These are phyloP conservation scores for Apis dorsata DNA, from an alignment of 1,140 invertebrate species.

Conservation along the genomic window DNA sequence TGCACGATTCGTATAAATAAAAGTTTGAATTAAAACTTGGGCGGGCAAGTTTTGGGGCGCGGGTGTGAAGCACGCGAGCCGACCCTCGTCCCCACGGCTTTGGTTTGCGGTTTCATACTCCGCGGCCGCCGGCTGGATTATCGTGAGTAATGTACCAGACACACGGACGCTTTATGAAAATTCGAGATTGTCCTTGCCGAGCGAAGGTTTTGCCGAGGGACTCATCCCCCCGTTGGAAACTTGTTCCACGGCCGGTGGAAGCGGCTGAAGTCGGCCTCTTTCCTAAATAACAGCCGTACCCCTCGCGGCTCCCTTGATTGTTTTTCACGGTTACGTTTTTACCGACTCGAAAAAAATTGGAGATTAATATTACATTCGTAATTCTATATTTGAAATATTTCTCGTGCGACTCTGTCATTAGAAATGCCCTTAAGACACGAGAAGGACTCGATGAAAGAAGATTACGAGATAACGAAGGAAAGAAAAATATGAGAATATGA, in stretches of 20 bases:
- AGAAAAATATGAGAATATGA: no score
- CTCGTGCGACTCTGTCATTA: no score
- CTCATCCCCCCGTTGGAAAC: background rate
- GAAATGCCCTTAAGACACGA: no score
- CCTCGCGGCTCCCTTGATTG: conserved; percentile 5
- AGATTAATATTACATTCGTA: no score
- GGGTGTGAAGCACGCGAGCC: conserved; percentile 23
- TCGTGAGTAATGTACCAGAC: conserved; percentile 61
- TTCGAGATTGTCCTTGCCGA: conserved; percentile 53
- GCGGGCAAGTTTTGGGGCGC: conserved; percentile 48
- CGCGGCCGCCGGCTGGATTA: conserved; percentile 52
- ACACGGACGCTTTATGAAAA: conserved; percentile 61
- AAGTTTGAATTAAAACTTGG: conserved; percentile 64
- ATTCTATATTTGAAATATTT: no score
- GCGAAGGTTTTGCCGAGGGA: conserved; percentile 15
- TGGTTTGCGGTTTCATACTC: conserved; percentile 54
- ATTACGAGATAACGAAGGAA: no score
- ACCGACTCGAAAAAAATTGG: no score
- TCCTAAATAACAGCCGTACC: background rate
- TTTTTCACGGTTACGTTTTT: no score
- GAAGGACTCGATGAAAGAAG: no score
- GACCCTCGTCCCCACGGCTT: conserved; percentile 18
- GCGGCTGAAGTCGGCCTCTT: background rate
- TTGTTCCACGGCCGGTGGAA: background rate
- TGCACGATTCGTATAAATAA: conserved; percentile 62